A percentile compares a stretch with the other conserved stretches of the same genome.
These are phyloP conservation scores for Seira musarum DNA, from an alignment of 2,888 invertebrate species.

Conservation along the genomic window DNA sequence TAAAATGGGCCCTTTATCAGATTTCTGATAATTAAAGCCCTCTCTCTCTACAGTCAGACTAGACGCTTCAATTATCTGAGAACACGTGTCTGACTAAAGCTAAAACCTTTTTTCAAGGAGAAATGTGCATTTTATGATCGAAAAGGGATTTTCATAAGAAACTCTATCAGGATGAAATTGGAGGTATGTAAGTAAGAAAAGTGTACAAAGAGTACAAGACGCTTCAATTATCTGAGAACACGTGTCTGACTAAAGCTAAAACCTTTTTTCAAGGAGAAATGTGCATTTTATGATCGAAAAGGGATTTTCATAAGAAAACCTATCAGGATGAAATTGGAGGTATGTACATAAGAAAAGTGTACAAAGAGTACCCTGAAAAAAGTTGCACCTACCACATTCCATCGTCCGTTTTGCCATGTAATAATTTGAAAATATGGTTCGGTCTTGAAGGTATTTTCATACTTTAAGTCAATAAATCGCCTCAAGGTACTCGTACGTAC, in stretches of 20 bases:
- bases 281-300: not conserved
- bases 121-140: too few species aligned
- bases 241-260: constrained; percentile 38
- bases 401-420: constrained; percentile 35
- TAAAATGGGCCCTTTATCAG: constrained; percentile 29
- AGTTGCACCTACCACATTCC: constrained; percentile 60
- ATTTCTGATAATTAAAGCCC: constrained; percentile 50
- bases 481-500: not conserved
- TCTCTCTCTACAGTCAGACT: constrained; percentile 56
- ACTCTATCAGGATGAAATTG: not conserved
- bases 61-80: constrained; percentile 55
- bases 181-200: not conserved
- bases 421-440: constrained; percentile 52
- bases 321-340: constrained; percentile 16
- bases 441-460: not conserved
- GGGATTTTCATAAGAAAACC: too few species aligned
- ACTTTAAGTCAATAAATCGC: too few species aligned
- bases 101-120: not conserved
- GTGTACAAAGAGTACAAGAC: too few species aligned
- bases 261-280: not conserved
- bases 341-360: not conserved
- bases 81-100: constrained; percentile 47
- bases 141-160: not conserved
- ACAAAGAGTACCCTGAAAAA: constrained; percentile 29
- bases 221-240: constrained; percentile 55